A percentile compares a stretch with the other conserved stretches of the same genome.
Evolutionary conservation across 2,113 vertebrate species (phyloP).

Genomic region (Microtus oregoni): DNA sequence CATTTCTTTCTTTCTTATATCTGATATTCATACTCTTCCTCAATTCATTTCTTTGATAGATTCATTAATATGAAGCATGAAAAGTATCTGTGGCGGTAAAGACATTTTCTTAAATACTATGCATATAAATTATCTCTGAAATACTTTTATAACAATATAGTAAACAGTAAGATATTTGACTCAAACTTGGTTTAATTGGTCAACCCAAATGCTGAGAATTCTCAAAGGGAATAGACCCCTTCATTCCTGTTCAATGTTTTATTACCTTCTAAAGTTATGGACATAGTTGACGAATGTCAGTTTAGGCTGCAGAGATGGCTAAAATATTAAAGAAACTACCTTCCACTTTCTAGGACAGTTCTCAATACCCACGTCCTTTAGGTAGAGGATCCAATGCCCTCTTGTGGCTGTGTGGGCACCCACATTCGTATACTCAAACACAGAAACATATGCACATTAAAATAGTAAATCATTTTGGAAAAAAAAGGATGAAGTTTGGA

Average conservation of each 20-base stretch:
- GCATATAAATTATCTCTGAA: constrained; percentile 49
- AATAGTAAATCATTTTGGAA: background rate
- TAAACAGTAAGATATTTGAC: background rate
- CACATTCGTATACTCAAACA: background rate
- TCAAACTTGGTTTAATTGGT: background rate
- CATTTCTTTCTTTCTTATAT: no score
- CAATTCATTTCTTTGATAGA: no score
- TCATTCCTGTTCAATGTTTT: background rate
- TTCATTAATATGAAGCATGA: no score
- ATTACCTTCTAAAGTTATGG: background rate
- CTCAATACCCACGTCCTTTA: background rate
- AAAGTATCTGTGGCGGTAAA: background rate
- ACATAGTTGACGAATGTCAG: background rate
- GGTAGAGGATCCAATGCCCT: background rate
- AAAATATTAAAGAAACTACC: accelerated
- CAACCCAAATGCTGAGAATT: background rate
- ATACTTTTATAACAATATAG: constrained; percentile 2
- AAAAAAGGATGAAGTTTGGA: background rate
- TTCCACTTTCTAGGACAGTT: background rate
- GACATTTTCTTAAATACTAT: constrained; percentile 22
- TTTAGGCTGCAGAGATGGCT: constrained; percentile 5
- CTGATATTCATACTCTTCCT: no score
- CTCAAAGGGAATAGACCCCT: background rate
- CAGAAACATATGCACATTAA: background rate
- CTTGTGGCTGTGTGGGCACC: background rate